phyloP scores from a whole-genome alignment of 2,113 vertebrate genomes.

The Erythrocebus patas region DNA sequence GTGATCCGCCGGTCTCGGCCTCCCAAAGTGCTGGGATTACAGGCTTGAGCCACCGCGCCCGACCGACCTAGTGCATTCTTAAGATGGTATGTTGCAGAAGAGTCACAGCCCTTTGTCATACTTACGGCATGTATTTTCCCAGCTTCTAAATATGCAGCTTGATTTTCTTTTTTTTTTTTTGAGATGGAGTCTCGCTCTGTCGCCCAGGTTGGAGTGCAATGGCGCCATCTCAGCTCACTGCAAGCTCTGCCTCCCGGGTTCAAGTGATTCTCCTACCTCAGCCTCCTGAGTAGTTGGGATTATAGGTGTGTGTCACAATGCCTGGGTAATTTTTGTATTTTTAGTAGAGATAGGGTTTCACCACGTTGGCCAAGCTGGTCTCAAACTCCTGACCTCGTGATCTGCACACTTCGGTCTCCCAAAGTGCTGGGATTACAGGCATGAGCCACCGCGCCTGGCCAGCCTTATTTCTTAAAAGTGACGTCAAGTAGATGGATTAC shows the following conservation, averaged over 20 bases:
- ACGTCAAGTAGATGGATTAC: background rate
- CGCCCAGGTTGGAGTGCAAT: background rate
- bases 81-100: background rate
- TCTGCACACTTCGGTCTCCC: too few relatives aligned
- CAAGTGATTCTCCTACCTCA: background rate
- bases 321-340: too few relatives aligned
- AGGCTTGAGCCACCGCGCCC: too few relatives aligned
- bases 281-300: background rate
- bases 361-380: too few relatives aligned
- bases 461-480: background rate
- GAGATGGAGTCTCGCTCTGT: background rate
- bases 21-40: too few relatives aligned
- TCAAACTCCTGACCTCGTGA: background rate
- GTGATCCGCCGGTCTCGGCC: too few relatives aligned
- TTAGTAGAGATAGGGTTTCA: too few relatives aligned
- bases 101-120: background rate
- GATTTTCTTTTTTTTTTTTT: background rate
- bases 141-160: background rate
- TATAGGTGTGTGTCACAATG: too few relatives aligned
- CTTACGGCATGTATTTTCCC: background rate
- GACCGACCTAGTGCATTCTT: background rate
- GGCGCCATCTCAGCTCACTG: background rate
- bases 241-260: background rate
- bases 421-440: too few relatives aligned
- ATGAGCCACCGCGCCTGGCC: too few relatives aligned